These are phyloP conservation scores for Apostichopus parvimensis DNA, from an alignment of 35 echinoderm and acorn worm genomes.

Conservation along the genomic window DNA sequence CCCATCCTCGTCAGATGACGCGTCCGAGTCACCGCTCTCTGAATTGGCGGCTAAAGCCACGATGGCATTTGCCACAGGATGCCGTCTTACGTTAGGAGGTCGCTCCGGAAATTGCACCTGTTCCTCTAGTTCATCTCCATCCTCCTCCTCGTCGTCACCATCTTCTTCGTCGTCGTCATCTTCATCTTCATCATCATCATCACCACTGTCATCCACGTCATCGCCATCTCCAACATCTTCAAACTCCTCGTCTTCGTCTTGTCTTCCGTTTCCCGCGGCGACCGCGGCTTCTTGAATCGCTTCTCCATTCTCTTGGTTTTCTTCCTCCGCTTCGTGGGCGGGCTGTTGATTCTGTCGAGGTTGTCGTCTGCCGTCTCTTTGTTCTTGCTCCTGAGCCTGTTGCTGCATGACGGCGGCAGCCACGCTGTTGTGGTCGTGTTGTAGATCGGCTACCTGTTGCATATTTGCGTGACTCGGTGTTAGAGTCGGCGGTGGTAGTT, in stretches of 20 bases:
- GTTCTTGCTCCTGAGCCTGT: constrained; percentile 20
- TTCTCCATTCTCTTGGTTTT: neutral
- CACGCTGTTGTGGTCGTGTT: constrained; percentile 48
- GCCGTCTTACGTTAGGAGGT: constrained; percentile 71
- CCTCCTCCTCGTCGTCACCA: constrained; percentile 53
- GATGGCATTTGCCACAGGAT: constrained; percentile 55
- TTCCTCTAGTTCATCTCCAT: constrained; percentile 72
- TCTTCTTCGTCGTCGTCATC: constrained; percentile 61
- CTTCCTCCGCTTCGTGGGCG: constrained; percentile 6
- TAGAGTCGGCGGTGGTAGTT: constrained; percentile 74
- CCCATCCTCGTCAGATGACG: neutral
- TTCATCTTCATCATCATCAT: constrained; percentile 40
- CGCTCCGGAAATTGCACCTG: constrained; percentile 86
- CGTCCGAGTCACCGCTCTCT: no score
- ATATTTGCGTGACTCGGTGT: constrained; percentile 46
- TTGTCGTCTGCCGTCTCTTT: constrained; percentile 29
- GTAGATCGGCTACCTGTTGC: constrained; percentile 41
- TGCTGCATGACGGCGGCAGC: constrained; percentile 16
- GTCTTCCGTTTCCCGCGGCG: neutral
- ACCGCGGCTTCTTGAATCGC: neutral
- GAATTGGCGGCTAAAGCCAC: constrained; percentile 6
- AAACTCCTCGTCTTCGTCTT: neutral
- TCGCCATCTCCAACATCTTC: neutral
- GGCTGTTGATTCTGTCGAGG: constrained; percentile 40
- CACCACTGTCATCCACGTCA: constrained; percentile 20